These are phyloP conservation scores for Callosobruchus maculatus DNA, from an alignment of 2,888 invertebrate species.

Conservation along the genomic window DNA sequence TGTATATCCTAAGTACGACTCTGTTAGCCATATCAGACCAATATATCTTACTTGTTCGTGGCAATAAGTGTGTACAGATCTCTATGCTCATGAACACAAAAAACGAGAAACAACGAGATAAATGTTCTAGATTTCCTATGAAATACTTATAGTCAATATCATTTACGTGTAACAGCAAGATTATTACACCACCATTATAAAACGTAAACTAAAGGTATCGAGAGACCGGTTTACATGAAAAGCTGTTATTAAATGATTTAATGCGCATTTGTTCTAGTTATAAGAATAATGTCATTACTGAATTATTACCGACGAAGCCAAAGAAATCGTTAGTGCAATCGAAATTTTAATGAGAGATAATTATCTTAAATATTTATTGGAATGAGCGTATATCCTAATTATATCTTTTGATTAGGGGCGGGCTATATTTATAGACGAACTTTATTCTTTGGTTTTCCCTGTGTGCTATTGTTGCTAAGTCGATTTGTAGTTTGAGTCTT, in stretches of 20 bases:
- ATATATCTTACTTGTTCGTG: background rate
- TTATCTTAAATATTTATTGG: background rate
- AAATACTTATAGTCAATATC: background rate
- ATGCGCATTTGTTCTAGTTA: slow-evolving; percentile 44
- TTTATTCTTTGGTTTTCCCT: background rate
- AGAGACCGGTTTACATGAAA: slow-evolving; percentile 31
- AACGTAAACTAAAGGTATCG: background rate
- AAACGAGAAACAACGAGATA: background rate
- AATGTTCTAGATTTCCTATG: background rate
- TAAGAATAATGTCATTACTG: slow-evolving; percentile 42
- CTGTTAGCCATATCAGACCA: background rate
- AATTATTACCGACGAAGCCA: slow-evolving; percentile 18
- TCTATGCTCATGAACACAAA: background rate
- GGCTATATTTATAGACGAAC: background rate
- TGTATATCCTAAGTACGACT: background rate
- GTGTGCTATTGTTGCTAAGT: background rate
- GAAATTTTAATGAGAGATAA: background rate
- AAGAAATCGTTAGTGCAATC: background rate
- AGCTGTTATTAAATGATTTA: slow-evolving; percentile 45
- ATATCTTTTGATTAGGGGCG: background rate
- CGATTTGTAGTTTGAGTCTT: no score
- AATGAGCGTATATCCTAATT: slow-evolving; percentile 27
- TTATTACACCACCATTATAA: background rate
- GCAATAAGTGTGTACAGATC: background rate
- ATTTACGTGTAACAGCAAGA: background rate